Base-by-base conservation (phyloP, 2,888 invertebrate genomes). In the Drosophila mulleri region DNA sequence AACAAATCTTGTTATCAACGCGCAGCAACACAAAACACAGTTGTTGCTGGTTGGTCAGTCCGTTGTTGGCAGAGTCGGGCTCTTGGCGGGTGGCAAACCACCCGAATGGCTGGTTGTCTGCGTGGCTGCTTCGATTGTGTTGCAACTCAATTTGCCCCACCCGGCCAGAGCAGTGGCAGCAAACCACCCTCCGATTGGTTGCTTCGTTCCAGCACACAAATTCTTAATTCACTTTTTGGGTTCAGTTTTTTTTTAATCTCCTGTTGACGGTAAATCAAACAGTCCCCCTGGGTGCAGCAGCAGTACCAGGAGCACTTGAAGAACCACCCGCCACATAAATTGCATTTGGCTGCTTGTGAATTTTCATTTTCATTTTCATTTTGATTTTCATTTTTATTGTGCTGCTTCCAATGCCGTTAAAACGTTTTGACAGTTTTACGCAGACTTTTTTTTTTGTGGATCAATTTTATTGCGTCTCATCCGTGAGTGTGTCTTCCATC, bases 401-500 rank as follows among this genome's bases (percentile, higher is more conserved):
- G 74, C 76, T 79, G 81, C 74, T 76, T 71, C 59, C 72, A 81
- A 65, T 71, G 81, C 74, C 83, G 78, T 61, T 74, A 89, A 88
- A 88, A 78, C 89, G 86, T 88, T 90, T 90, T 91, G 88, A 90
- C 88, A 90, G 84, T 84, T 90, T 90, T 88, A 88, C 81, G 86
- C 83, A 85, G 65, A 64, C 75, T 53, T 16, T 16, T 20, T 29
- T 26, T 54, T 23, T 52, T 18, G 29, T 52, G 52, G 62, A 72
- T 64, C 71, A 72, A 74, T 89, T 89, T 77, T 79, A 88, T 82
- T 88, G 76, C 83, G 83, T 67, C 75, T 81, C 86, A 85, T 72
- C 67, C 58, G 3, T 8, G 58, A 35, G 41, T 63, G 53, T 52
- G 16, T 67, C 56, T 57, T 26, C 44, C 37, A 7, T 32, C 32